These are phyloP conservation scores for Rhizoglyphus robini DNA, from an alignment of 1,140 invertebrate species.

Conservation along the genomic window DNA sequence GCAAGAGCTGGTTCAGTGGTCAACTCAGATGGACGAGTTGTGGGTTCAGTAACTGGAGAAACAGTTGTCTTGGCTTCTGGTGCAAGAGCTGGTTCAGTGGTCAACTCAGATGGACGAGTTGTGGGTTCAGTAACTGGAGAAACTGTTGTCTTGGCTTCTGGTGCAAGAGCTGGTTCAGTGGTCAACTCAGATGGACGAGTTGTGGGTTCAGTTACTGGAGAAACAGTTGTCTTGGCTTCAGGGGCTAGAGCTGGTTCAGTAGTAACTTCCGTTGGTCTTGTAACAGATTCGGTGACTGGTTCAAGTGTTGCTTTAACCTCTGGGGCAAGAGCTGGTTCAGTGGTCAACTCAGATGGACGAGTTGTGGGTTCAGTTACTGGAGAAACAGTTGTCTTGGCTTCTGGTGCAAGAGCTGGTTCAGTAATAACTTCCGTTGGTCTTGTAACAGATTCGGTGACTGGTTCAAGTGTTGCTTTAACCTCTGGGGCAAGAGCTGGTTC, in stretches of 20 bases:
- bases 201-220: not conserved
- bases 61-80: not conserved
- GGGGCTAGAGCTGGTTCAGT: not conserved
- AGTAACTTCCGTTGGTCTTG: not conserved
- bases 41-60: not conserved
- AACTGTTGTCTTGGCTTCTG: not conserved
- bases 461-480: not conserved
- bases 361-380: no score
- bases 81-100: not conserved
- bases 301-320: not conserved
- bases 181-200: not conserved
- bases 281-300: no score
- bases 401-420: not conserved
- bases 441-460: not conserved
- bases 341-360: not conserved
- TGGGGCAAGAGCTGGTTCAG: not conserved
- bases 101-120: not conserved
- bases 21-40: not conserved
- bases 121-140: not conserved
- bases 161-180: not conserved
- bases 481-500: not conserved
- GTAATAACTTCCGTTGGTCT: not conserved
- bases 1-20: constrained; percentile 19
- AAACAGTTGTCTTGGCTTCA: not conserved
- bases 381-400: not conserved